Evolutionary conservation across 2,797 vertebrate species (phyloP).

Genomic region (Karalla daura): DNA sequence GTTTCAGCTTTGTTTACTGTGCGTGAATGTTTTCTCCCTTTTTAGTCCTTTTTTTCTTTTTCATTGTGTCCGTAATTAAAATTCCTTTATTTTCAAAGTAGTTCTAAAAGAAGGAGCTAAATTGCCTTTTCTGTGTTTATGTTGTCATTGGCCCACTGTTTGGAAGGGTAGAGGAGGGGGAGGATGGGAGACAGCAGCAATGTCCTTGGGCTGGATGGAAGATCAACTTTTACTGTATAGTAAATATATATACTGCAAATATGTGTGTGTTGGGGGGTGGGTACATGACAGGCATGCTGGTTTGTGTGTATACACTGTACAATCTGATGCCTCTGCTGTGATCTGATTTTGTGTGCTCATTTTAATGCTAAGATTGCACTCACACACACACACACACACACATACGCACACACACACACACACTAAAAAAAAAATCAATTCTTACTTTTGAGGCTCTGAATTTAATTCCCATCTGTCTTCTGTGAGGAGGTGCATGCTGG

Average conservation of each 20-base stretch:
- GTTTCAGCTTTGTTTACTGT: constrained; percentile 94
- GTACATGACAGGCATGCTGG: neutral
- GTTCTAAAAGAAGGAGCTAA: constrained; percentile 86
- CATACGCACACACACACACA: no score
- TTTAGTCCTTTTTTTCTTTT: constrained; percentile 87
- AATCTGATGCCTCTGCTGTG: constrained; percentile 14
- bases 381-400: no score
- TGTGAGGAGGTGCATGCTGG: constrained; percentile 35
- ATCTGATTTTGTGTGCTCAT: constrained; percentile 27
- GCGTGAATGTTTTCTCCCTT: constrained; percentile 93
- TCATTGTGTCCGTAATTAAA: constrained; percentile 89
- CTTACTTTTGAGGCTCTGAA: constrained; percentile 32
- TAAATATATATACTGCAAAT: constrained; percentile 38
- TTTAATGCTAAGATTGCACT: constrained; percentile 41
- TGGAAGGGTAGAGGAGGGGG: constrained; percentile 74
- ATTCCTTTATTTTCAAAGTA: constrained; percentile 91
- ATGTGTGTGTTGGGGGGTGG: constrained; percentile 3
- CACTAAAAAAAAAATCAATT: constrained; percentile 5
- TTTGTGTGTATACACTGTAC: constrained; percentile 20
- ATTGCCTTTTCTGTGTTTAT: constrained; percentile 87
- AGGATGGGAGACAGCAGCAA: constrained; percentile 68
- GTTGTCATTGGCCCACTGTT: constrained; percentile 84
- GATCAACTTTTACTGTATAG: constrained; percentile 80
- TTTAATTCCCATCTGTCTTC: constrained; percentile 59
- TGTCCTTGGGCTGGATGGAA: constrained; percentile 84